phyloP scores from a whole-genome alignment of 2,888 invertebrate genomes.

The Nymphalis polychloros region DNA sequence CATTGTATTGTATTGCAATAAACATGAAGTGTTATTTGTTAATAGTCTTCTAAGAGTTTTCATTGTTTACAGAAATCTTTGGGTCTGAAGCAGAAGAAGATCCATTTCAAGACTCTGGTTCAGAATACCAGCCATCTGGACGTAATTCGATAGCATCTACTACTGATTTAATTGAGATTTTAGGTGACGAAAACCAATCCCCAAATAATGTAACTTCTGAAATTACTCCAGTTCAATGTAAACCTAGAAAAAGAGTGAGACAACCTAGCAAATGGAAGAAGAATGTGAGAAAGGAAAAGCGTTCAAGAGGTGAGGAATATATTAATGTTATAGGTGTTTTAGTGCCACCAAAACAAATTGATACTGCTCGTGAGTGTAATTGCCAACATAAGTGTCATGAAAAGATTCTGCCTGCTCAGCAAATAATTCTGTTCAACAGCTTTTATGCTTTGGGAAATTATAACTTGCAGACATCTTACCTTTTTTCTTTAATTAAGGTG shows the following conservation, averaged over 20 bases:
- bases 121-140: constrained; percentile 28
- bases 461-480: constrained; percentile 29
- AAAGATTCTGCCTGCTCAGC: constrained; percentile 17
- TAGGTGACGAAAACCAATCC: not conserved
- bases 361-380: constrained; percentile 17
- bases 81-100: constrained; percentile 28
- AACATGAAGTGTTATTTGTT: constrained; percentile 8
- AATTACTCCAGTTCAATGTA: constrained; percentile 21
- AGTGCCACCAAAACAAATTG: constrained; percentile 16
- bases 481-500: constrained; percentile 31
- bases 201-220: constrained; percentile 20
- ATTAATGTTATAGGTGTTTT: constrained; percentile 8
- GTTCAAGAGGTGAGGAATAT: constrained; percentile 17
- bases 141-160: constrained; percentile 2
- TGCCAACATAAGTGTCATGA: constrained; percentile 23
- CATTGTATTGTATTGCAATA: not conserved
- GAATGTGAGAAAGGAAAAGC: constrained; percentile 20
- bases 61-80: constrained; percentile 21
- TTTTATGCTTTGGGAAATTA: constrained; percentile 28
- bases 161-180: not conserved
- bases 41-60: constrained; percentile 17
- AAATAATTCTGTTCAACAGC: constrained; percentile 16
- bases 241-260: constrained; percentile 22
- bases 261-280: constrained; percentile 19
- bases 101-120: constrained; percentile 27